Percentiles rank a stretch among this genome's conserved stretches.
Evolutionary conservation across 2,888 invertebrate genomes (phyloP).

Genomic region (Halictus quadricinctus): DNA sequence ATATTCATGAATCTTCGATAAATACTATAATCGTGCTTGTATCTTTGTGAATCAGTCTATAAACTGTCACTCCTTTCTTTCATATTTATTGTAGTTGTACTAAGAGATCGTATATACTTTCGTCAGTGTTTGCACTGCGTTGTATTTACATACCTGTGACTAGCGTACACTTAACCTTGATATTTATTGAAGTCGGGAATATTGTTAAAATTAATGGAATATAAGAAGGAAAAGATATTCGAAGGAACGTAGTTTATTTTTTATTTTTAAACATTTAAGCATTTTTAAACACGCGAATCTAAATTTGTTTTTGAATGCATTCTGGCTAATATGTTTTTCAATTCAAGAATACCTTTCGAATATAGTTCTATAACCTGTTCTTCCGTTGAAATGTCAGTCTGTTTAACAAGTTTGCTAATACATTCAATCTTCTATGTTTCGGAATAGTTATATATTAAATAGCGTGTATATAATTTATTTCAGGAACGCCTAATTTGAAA

Average conservation of each 20-base stretch:
- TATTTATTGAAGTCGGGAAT: too few relatives aligned
- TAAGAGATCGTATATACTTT: not conserved
- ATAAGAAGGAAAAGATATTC: not conserved
- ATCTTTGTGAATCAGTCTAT: not conserved
- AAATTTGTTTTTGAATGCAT: not conserved
- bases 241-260: not conserved
- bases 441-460: not conserved
- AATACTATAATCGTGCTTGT: not conserved
- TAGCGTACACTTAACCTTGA: not conserved
- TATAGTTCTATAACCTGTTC: not conserved
- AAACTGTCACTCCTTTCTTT: not conserved
- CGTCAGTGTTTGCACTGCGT: not conserved
- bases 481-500: not conserved
- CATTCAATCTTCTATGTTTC: not conserved
- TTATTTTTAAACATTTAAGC: not conserved
- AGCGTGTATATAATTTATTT: not conserved
- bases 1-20: not conserved
- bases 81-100: not conserved
- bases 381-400: conserved; percentile 1
- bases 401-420: not conserved
- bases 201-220: too few relatives aligned
- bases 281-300: too few relatives aligned
- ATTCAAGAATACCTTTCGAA: not conserved
- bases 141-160: not conserved
- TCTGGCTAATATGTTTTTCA: not conserved